Base-by-base conservation (phyloP, 2,888 invertebrate species). In the Germaria angustata region DNA sequence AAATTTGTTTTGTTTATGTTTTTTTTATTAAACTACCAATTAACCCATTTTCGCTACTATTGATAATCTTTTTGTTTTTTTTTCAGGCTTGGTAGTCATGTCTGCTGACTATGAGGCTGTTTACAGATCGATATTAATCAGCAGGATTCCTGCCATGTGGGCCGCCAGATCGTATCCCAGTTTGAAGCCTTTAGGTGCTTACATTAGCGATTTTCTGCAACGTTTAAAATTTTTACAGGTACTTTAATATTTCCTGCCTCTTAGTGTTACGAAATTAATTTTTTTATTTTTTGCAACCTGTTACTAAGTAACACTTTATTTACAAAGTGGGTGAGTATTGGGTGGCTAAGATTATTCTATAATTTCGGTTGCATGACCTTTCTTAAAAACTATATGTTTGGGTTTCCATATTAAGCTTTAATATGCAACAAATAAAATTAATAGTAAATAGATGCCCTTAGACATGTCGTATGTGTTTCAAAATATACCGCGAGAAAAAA, bases 121-220 rank as follows among this genome's bases (percentile, higher is more conserved):
- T 17, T 93, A 95, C 79, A 93, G 94, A 63, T 96, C 96, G 85
- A 95, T 98, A 87, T 92, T 97, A 82, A 95, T 95, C 81, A 96
- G 96, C 4, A 95, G 93, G 90, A 95, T 98, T 86, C 98, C 98
- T 0, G 92, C 92, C 36, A 92, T 96, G 90, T 98, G 98, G 98
- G 94, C 95, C 80, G 93, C 93, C 86, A 94, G 94, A 87, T 98
- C 98, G 8, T 98, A 98, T 91, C 98, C 98, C 0, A 97, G 97
- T 4, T 92, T 98, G 32, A 98, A 98, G 90, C 96, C 97, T 0
- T 92, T 98, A 13, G 97, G 96, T 28, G 95, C 96, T 86, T 98
- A 98, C 89, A 92, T 98, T 71, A 93, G 93, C 84, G 98, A 98
- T 89, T 95, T 98, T 86, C 90, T 98, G n/a, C 94, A 93, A 0